Conservation (phyloP, 2,113 vertebrate species). For the Poeciliopsis prolifica region DNA sequence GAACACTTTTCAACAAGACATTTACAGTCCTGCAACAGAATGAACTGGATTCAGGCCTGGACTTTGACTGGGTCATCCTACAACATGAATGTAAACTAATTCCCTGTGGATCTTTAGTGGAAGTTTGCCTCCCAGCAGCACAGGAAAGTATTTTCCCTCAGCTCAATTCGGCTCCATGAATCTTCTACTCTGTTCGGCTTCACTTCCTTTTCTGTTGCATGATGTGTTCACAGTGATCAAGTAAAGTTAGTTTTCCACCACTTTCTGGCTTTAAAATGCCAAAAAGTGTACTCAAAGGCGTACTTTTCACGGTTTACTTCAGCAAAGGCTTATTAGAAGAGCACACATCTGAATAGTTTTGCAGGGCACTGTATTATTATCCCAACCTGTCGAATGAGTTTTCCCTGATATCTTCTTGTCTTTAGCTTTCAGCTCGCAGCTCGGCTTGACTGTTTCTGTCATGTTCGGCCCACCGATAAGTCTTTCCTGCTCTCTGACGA, state of each 20-base stretch:
- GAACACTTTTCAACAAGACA: too few relatives aligned
- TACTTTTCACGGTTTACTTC: too few relatives aligned
- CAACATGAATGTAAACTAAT: neutral
- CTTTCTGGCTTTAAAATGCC: too few relatives aligned
- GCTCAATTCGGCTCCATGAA: neutral
- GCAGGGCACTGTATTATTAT: neutral
- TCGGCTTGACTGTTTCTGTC: conserved; percentile 27
- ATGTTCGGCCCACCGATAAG: conserved; percentile 53
- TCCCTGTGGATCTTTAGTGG: neutral
- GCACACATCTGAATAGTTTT: neutral
- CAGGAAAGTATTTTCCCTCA: neutral
- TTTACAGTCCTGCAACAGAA: neutral
- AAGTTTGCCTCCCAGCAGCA: neutral
- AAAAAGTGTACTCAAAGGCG: too few relatives aligned
- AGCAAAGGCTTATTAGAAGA: too few relatives aligned
- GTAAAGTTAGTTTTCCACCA: too few relatives aligned
- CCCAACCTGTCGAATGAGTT: conserved; percentile 65
- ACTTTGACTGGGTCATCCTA: neutral
- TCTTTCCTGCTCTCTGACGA: conserved; percentile 87
- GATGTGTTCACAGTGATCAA: too few relatives aligned
- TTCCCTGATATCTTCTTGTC: conserved; percentile 51
- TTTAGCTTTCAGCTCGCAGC: conserved; percentile 10
- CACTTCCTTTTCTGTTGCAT: too few relatives aligned
- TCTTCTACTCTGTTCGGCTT: too few relatives aligned
- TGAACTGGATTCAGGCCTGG: neutral